Evolutionary conservation across 2,888 invertebrate species (phyloP), one percentile per base, ranked within the genome.

Genomic region (Scotopteryx bipunctaria): DNA sequence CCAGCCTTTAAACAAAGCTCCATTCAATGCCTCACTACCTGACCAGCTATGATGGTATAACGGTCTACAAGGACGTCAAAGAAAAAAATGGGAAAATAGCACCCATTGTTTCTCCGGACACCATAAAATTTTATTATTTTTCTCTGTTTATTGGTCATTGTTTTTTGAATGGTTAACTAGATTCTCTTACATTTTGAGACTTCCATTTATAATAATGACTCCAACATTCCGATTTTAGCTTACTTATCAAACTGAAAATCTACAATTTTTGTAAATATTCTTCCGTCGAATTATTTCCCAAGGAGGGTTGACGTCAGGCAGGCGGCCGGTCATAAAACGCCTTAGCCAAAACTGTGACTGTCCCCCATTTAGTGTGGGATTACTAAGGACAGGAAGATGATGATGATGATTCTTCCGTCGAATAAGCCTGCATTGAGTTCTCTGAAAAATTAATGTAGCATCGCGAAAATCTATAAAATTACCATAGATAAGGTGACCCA

Each of bases 81-180:
- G 58, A 75, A 76, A 78, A 73, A 77, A 55, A 57, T 45, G 66
- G 62, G 62, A 69, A 78, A 76, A 74, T 70, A 64, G 66, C 67
- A 57, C 42, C 80, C 77, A 83, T 84, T 85, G 83, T 85, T 78
- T 67, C 72, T 55, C 54, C 51, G 72, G 76, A 72, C 71, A 74
- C 73, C 72, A 78, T 81, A 72, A 79, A 77, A 72, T 61, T 57
- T 57, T 59, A 57, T 57, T 56, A 55, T 57, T 59, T 56, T 48
- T 52, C 50, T 45, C 58, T 56, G 56, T 56, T 52, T 55, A 36
- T 32, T 25, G 35, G 31, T 55, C 52, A 53, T 56, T 53, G 53
- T 55, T 65, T 60, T 66, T 41, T 19, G 36, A 41, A 27, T 42
- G 27, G 14, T 42, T 15, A 21, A 27, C 38, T 32, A 43, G 15